Evolutionary conservation across 2,888 invertebrate genomes (phyloP), one percentile per base, ranked within the genome.

Genomic region (Dicranocentrus wangi): DNA sequence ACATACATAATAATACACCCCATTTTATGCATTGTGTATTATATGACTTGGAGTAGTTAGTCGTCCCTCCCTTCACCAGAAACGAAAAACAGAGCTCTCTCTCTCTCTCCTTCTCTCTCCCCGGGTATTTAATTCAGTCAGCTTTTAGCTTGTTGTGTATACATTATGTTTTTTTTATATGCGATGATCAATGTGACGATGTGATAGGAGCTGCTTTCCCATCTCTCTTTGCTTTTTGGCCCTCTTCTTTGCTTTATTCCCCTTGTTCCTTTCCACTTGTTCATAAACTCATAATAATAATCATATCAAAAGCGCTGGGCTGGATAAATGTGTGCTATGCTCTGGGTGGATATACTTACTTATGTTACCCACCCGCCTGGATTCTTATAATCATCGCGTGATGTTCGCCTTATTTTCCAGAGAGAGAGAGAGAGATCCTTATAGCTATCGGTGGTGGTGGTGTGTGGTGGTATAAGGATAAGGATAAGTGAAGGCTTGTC

Each of bases 81-180:
- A 32, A 32, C 32, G 5, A 32, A 10, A 3, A 32, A 10, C 3
- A 32, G 10, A 32, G 10, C 32, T 32, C 32, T 32, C 5, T 32
- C 32, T 32, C 32, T 32, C 32, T 3, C n/a, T n/a, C n/a, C n/a
- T n/a, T n/a, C 32, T 32, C 32, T 10, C 32, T 32, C 32, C 32
- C n/a, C n/a, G n/a, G 10, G 32, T 32, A 42, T 42, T 63, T 63
- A 63, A 63, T 63, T 63, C 63, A 63, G 63, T 63, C 42, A 63
- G 42, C 63, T 63, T 21, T 21, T 13, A 21, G 42, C 23, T 42
- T 55, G 21, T 63, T 63, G 63, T 63, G 63, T 42, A 42, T n/a
- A 39, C 63, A 63, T 63, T 63, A 63, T 39, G 63, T 23, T 63
- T 63, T 63, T n/a, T n/a, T n/a, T n/a, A n/a, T 17, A 19, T 63